Evolutionary conservation across 2,797 vertebrate species (phyloP).

Genomic region (Eurystomus glaucurus): DNA sequence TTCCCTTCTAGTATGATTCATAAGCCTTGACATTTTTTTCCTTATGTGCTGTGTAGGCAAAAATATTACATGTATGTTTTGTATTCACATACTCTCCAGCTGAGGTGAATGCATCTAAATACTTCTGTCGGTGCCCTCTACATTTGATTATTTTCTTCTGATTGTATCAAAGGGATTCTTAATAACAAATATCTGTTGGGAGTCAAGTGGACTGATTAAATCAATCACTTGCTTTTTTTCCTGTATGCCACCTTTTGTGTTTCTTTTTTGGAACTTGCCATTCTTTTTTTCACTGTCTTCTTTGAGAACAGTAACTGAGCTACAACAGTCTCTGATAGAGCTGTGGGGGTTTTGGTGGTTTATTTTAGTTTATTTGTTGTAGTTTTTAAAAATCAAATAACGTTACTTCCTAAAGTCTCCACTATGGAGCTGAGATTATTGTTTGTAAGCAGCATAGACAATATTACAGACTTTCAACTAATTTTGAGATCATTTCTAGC

Average conservation of each 20-base stretch:
- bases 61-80: neutral
- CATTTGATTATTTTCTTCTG: slow-evolving; percentile 41
- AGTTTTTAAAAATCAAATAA: neutral
- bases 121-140: neutral
- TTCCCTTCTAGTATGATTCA: neutral
- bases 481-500: neutral
- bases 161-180: slow-evolving; percentile 15
- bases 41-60: neutral
- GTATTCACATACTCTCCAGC: neutral
- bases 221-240: slow-evolving; percentile 20
- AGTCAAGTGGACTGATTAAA: neutral
- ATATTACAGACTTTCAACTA: neutral
- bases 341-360: neutral
- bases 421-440: neutral
- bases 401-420: neutral
- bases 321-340: neutral
- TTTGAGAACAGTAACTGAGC: neutral
- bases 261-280: neutral
- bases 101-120: slow-evolving; percentile 10
- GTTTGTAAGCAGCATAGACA: neutral
- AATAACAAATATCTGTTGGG: slow-evolving; percentile 14
- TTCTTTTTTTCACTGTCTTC: neutral
- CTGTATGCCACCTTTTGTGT: neutral
- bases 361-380: neutral
- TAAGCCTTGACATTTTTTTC: neutral